A percentile compares a stretch with the other conserved stretches of the same genome.
phyloP scores from a whole-genome alignment of 2,797 vertebrate species.

The Glyptemys insculpta region DNA sequence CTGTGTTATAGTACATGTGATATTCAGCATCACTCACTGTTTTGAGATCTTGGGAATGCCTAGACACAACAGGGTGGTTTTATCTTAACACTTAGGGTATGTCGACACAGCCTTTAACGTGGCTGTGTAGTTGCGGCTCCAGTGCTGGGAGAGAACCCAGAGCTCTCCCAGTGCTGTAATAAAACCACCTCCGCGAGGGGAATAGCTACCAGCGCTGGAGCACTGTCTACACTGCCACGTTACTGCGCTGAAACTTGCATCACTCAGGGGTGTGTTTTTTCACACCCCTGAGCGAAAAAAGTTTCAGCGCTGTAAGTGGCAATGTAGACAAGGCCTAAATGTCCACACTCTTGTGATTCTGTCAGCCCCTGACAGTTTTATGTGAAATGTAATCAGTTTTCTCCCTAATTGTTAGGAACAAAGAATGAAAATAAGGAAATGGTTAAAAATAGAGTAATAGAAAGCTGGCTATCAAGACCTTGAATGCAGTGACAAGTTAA shows the following conservation, averaged over 20 bases:
- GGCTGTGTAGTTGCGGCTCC: no score
- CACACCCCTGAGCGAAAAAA: no score
- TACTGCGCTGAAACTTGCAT: no score
- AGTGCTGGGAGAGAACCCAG: no score
- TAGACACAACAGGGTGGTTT: neutral
- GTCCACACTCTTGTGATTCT: neutral
- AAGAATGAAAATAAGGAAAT: neutral
- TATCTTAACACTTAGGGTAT: neutral
- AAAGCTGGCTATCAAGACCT: neutral
- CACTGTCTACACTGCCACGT: no score
- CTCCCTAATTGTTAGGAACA: conserved; percentile 6
- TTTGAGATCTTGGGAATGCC: neutral
- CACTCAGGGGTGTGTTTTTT: no score
- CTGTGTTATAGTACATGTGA: neutral
- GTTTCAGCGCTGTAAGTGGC: no score
- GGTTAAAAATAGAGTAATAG: conserved; percentile 5
- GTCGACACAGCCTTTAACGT: no score
- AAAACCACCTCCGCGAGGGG: no score
- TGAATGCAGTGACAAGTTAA: neutral
- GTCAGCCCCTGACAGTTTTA: conserved; percentile 8
- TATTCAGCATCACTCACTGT: neutral
- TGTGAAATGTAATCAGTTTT: neutral
- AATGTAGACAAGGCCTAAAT: neutral
- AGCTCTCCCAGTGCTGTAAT: no score
- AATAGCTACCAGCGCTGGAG: no score